phyloP scores from a whole-genome alignment of 2,888 invertebrate species.

The Pseudococcus viburni region DNA sequence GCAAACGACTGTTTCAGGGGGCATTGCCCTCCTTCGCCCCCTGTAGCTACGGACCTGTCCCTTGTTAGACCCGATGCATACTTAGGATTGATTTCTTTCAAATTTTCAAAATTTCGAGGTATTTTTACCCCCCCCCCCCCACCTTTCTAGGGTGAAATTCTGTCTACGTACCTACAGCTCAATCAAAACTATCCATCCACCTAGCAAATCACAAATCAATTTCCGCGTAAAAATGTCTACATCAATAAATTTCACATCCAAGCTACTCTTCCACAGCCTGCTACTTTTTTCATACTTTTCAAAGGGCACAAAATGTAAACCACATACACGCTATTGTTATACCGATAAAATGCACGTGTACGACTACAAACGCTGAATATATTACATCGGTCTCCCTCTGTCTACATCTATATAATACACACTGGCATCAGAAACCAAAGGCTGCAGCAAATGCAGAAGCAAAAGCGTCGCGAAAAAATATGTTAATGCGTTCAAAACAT shows the following conservation, averaged over 20 bases:
- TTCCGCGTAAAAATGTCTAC: not conserved
- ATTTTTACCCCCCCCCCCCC: too few species aligned
- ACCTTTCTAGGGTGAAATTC: too few species aligned
- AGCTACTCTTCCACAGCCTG: not conserved
- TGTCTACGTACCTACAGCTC: too few species aligned
- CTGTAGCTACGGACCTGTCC: too few species aligned
- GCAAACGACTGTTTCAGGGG: too few species aligned
- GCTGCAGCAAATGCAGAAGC: not conserved
- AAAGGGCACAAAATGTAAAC: slow-evolving; percentile 42
- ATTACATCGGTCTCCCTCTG: slow-evolving; percentile 16
- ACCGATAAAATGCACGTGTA: slow-evolving; percentile 64
- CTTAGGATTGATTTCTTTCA: too few species aligned
- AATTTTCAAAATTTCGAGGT: too few species aligned
- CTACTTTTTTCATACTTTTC: slow-evolving; percentile 12
- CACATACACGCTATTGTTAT: slow-evolving; percentile 60
- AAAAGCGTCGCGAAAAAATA: slow-evolving; percentile 42
- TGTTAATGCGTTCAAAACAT: slow-evolving; percentile 50
- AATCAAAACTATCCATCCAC: too few species aligned
- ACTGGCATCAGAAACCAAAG: not conserved
- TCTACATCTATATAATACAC: not conserved
- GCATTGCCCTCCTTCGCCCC: too few species aligned
- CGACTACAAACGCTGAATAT: slow-evolving; percentile 59
- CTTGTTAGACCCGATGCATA: too few species aligned
- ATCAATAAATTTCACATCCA: slow-evolving; percentile 7
- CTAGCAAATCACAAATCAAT: too few species aligned